Evolutionary conservation across 2,113 vertebrate species (phyloP).

Genomic region (Taurulus bubalis): DNA sequence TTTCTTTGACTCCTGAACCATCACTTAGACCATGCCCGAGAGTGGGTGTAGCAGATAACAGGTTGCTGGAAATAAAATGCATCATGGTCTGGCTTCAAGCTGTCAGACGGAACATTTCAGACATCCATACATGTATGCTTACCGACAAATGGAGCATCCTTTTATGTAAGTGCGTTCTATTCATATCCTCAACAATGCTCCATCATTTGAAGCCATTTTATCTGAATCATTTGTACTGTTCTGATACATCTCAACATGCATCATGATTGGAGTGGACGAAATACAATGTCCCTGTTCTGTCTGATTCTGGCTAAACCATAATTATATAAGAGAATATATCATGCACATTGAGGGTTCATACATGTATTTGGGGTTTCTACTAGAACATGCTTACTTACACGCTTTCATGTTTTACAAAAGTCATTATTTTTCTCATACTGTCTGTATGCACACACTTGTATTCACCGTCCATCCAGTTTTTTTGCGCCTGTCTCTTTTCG

Average conservation of each 20-base stretch:
- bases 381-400: not conserved
- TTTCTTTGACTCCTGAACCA: constrained; percentile 34
- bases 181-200: not conserved
- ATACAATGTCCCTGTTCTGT: too few species aligned
- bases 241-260: not conserved
- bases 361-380: not conserved
- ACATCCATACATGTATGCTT: not conserved
- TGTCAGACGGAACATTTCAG: not conserved
- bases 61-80: constrained; percentile 26
- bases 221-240: not conserved
- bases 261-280: not conserved
- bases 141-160: not conserved
- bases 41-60: constrained; percentile 26
- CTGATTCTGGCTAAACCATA: not conserved
- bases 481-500: not conserved
- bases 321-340: not conserved
- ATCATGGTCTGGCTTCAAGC: not conserved
- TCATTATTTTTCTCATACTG: not conserved
- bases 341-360: not conserved
- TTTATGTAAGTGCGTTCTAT: not conserved
- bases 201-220: not conserved
- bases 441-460: too few species aligned
- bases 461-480: too few species aligned
- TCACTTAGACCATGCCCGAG: constrained; percentile 22
- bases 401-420: not conserved